phyloP scores from a whole-genome alignment of 1,140 invertebrate species.

The Harpegnathos saltator region DNA sequence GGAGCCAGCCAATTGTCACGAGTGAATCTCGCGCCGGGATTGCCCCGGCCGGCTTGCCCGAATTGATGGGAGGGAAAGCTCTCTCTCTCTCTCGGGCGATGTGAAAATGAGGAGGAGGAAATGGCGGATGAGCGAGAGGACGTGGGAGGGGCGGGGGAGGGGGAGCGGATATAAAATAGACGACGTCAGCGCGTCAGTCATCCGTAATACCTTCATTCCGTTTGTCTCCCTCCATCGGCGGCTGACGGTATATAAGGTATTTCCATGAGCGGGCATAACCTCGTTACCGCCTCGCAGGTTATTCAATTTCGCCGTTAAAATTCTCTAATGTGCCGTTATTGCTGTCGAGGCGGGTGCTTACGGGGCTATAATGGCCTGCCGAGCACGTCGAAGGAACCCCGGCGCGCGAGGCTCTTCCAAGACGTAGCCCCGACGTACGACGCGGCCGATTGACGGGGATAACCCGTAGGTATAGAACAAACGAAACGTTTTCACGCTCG shows the following conservation, averaged over 20 bases:
- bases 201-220: constrained; percentile 82
- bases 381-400: constrained; percentile 64
- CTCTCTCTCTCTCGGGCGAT: constrained; percentile 59
- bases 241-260: constrained; percentile 72
- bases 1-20: constrained; percentile 61
- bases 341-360: constrained; percentile 58
- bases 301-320: constrained; percentile 85
- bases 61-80: constrained; percentile 76
- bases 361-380: constrained; percentile 77
- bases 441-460: constrained; percentile 36
- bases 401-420: constrained; percentile 63
- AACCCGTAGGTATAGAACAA: too few relatives aligned
- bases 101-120: constrained; percentile 68
- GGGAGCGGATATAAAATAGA: constrained; percentile 72
- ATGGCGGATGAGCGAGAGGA: constrained; percentile 49
- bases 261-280: constrained; percentile 81
- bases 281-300: constrained; percentile 81
- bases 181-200: constrained; percentile 82
- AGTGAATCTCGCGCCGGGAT: constrained; percentile 72
- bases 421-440: constrained; percentile 39
- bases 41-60: constrained; percentile 73
- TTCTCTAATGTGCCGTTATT: constrained; percentile 84
- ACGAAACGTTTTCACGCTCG: constrained; percentile 1
- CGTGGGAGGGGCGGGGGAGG: constrained; percentile 12
- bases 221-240: constrained; percentile 74